Percentiles rank a stretch among this genome's conserved stretches.
Conservation (phyloP, 2,797 vertebrate species). For the Heteromormyrus szaboi region DNA sequence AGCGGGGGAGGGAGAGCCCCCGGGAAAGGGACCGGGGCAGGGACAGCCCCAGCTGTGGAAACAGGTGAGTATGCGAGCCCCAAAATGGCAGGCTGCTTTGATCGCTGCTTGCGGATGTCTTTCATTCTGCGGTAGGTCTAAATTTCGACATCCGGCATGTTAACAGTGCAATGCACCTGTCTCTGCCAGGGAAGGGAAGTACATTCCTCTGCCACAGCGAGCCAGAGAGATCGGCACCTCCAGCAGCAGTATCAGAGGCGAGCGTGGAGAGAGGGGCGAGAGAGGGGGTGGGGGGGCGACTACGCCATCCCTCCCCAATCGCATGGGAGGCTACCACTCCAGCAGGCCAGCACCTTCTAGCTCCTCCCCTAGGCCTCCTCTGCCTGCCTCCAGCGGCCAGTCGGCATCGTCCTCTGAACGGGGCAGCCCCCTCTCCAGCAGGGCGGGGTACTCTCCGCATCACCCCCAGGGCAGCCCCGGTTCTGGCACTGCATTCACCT, state of each 20-base stretch:
- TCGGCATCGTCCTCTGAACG: slow-evolving; percentile 39
- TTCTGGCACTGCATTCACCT: neutral
- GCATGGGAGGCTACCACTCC: slow-evolving; percentile 31
- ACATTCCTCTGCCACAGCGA: slow-evolving; percentile 82
- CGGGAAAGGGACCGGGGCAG: slow-evolving; percentile 45
- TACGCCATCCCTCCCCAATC: slow-evolving; percentile 33
- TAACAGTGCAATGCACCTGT: neutral
- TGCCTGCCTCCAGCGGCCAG: slow-evolving; percentile 29
- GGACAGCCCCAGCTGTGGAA: slow-evolving; percentile 63
- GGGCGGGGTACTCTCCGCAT: slow-evolving; percentile 47
- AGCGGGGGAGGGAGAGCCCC: slow-evolving; percentile 33
- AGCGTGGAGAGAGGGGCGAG: neutral
- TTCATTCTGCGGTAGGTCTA: neutral
- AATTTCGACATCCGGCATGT: neutral
- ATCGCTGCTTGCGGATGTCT: neutral
- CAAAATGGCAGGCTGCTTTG: neutral
- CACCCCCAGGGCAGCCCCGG: slow-evolving; percentile 49
- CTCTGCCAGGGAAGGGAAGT: slow-evolving; percentile 73
- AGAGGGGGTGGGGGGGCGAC: neutral
- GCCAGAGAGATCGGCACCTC: slow-evolving; percentile 73
- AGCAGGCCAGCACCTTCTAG: slow-evolving; percentile 47
- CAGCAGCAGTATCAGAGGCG: slow-evolving; percentile 46
- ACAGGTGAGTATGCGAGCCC: slow-evolving; percentile 44
- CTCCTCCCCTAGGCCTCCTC: slow-evolving; percentile 51
- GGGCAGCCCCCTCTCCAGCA: slow-evolving; percentile 51